These are phyloP conservation scores for Pristionchus maxplancki DNA, from an alignment of 2,888 invertebrate species.

Conservation along the genomic window DNA sequence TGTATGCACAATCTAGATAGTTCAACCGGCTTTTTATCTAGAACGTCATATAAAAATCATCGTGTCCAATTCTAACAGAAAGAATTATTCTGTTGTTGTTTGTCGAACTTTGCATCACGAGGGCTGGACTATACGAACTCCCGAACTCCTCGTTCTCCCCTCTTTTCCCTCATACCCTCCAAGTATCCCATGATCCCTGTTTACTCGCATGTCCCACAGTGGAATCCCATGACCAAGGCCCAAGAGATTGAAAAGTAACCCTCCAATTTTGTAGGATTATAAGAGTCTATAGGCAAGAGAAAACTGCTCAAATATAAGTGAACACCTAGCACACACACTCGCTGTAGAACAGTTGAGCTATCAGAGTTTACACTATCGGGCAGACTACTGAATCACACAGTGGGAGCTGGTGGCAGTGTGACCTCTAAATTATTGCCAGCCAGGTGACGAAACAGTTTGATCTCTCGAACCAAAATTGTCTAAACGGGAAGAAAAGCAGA, in stretches of 20 bases:
- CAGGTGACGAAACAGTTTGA: not conserved
- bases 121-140: not conserved
- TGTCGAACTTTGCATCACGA: not conserved
- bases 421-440: not conserved
- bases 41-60: not conserved
- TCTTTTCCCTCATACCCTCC: not conserved
- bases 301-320: not conserved
- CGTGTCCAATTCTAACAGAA: not conserved
- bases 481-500: too few species aligned
- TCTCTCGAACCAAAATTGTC: not conserved
- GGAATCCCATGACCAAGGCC: not conserved
- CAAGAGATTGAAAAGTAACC: not conserved
- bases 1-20: too few species aligned
- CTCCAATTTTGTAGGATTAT: not conserved
- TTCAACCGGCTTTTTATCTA: too few species aligned
- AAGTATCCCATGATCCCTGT: not conserved
- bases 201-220: constrained; percentile 12
- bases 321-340: not conserved
- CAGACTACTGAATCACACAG: constrained; percentile 4
- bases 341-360: not conserved
- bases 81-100: constrained; percentile 10
- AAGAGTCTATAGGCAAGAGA: not conserved
- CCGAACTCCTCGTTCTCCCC: not conserved
- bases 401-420: not conserved
- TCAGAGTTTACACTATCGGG: not conserved